Percentiles rank a stretch among this genome's conserved stretches.
Conservation (phyloP, 2,888 invertebrate species). For the Polia nebulosa region DNA sequence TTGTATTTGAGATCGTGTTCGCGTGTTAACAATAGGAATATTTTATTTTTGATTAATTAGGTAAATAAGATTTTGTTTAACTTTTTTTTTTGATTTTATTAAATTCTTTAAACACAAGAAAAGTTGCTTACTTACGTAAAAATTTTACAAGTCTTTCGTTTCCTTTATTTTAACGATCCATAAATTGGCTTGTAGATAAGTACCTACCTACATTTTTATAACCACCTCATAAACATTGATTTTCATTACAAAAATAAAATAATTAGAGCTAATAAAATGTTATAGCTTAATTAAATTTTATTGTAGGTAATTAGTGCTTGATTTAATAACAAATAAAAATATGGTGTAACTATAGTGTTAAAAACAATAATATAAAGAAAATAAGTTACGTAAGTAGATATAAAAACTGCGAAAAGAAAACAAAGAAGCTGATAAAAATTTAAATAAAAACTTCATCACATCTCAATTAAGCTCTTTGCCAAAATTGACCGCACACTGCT, state of each 20-base stretch:
- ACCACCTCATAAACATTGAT: not conserved
- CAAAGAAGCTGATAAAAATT: not conserved
- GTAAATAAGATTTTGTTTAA: not conserved
- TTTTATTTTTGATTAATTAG: not conserved
- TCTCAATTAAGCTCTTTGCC: slow-evolving; percentile 31
- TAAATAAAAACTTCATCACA: not conserved
- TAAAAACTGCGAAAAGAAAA: not conserved
- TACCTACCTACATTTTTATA: not conserved
- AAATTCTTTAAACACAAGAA: not conserved
- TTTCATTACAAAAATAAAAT: slow-evolving; percentile 3
- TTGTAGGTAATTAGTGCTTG: not conserved
- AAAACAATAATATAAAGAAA: too few species aligned
- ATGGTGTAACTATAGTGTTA: too few species aligned
- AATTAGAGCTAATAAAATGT: slow-evolving; percentile 10
- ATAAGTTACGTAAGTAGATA: not conserved
- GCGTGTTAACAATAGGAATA: not conserved
- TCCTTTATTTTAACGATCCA: slow-evolving; percentile 1
- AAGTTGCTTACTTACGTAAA: not conserved
- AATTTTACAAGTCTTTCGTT: not conserved
- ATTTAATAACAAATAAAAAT: slow-evolving; percentile 21
- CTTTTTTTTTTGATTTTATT: not conserved
- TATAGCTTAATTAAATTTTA: not conserved
- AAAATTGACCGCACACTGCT: slow-evolving; percentile 15
- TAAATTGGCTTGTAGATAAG: not conserved
- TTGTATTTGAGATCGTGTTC: not conserved